These are phyloP conservation scores for Elysia crispata DNA, from an alignment of 2,888 invertebrate genomes.

Conservation along the genomic window DNA sequence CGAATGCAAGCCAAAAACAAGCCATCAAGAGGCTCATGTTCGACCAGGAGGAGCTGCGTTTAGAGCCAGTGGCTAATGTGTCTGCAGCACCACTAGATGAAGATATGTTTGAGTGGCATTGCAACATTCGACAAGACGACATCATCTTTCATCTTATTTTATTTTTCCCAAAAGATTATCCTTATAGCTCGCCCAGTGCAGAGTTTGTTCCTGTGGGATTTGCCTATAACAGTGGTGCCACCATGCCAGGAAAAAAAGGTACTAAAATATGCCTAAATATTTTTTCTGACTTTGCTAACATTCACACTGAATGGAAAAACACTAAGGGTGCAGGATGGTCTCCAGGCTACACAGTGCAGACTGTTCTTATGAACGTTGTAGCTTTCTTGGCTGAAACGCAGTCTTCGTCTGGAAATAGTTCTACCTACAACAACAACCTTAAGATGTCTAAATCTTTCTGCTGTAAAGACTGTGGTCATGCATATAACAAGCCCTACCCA, in stretches of 20 bases:
- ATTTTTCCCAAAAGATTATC: constrained; percentile 67
- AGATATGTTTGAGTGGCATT: constrained; percentile 72
- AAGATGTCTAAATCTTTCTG: constrained; percentile 63
- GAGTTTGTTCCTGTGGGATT: constrained; percentile 71
- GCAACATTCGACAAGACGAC: constrained; percentile 68
- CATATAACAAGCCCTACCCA: constrained; percentile 65
- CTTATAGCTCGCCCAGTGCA: constrained; percentile 68
- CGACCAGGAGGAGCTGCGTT: constrained; percentile 64
- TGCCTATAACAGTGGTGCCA: constrained; percentile 67
- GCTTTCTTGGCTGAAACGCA: constrained; percentile 68
- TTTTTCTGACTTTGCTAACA: constrained; percentile 69
- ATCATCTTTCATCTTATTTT: constrained; percentile 68
- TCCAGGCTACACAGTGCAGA: constrained; percentile 71
- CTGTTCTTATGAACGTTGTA: constrained; percentile 69
- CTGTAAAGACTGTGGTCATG: constrained; percentile 69
- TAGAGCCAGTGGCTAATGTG: constrained; percentile 67
- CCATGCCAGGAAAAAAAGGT: constrained; percentile 68
- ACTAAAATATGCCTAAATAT: constrained; percentile 69
- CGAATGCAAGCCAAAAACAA: constrained; percentile 59
- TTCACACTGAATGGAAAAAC: constrained; percentile 70
- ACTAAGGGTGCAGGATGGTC: constrained; percentile 70
- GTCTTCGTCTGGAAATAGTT: constrained; percentile 52
- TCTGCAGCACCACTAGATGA: constrained; percentile 69
- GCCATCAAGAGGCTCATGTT: constrained; percentile 66
- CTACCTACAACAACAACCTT: constrained; percentile 58